phyloP scores from a whole-genome alignment of 2,797 vertebrate genomes.

The Hypotaenidia philippensis region DNA sequence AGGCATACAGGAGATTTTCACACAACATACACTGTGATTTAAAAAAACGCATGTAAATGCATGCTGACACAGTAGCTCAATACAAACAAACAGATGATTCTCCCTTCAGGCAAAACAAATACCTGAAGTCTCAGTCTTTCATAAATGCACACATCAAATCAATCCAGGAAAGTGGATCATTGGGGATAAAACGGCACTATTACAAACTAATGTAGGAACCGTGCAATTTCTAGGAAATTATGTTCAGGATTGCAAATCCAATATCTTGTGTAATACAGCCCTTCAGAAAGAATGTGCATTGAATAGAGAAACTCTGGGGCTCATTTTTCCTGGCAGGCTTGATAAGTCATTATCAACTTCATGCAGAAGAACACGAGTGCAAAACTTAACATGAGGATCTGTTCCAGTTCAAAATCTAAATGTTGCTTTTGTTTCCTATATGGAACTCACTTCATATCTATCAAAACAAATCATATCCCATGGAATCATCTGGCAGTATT shows the following conservation, averaged over 20 bases:
- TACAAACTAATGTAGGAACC: neutral
- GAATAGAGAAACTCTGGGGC: neutral
- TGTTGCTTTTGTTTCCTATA: neutral
- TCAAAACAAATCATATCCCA: neutral
- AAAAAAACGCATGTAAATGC: neutral
- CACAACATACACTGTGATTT: neutral
- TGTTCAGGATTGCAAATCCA: neutral
- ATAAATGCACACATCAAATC: neutral
- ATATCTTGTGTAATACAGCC: neutral
- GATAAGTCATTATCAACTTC: neutral
- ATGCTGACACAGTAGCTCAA: neutral
- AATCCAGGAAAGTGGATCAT: neutral
- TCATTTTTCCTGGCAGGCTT: constrained; percentile 22
- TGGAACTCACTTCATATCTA: neutral
- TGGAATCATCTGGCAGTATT: neutral
- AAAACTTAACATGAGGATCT: neutral
- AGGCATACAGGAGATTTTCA: neutral
- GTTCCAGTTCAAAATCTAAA: neutral
- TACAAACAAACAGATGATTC: neutral
- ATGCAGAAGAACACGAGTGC: neutral
- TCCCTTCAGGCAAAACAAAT: neutral
- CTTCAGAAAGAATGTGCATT: neutral
- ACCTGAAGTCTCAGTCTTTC: constrained; percentile 22
- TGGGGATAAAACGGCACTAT: neutral
- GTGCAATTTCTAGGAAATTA: constrained; percentile 8